Conservation (phyloP, 30 jellyfish, hydroid and myxozoan genomes). For the Aurelia aurita region DNA sequence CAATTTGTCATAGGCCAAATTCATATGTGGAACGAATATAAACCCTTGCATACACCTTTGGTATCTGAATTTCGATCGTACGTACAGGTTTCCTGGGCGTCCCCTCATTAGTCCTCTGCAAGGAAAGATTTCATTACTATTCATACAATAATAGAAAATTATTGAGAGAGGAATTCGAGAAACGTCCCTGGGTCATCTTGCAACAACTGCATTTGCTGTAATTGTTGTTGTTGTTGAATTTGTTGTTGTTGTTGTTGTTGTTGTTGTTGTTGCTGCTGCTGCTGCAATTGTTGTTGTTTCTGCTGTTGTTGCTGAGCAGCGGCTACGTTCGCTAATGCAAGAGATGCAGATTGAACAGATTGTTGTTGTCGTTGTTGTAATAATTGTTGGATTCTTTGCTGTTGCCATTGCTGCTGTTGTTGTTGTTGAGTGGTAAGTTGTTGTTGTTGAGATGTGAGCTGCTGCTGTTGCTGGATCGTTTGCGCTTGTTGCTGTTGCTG, state of each 20-base stretch:
- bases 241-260: conserved; percentile 21
- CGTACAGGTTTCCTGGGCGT: no score
- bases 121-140: no score
- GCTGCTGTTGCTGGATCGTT: background rate
- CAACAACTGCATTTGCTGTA: conserved; percentile 35
- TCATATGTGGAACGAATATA: no score
- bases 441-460: background rate
- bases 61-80: no score
- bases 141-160: background rate
- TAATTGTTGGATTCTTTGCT: background rate
- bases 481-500: background rate
- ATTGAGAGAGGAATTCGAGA: conserved; percentile 13
- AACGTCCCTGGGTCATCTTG: conserved; percentile 22
- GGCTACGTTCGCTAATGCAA: conserved; percentile 37
- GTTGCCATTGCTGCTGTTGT: conserved; percentile 34
- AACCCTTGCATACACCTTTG: no score
- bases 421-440: background rate
- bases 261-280: background rate
- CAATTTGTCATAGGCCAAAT: no score
- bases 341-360: conserved; percentile 10
- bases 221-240: conserved; percentile 3
- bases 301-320: conserved; percentile 40
- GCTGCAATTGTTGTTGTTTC: conserved; percentile 20
- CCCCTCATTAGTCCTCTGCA: no score
- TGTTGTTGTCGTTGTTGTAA: conserved; percentile 36